phyloP scores from a whole-genome alignment of 2,113 vertebrate genomes.

The Lepidothrix coronata region DNA sequence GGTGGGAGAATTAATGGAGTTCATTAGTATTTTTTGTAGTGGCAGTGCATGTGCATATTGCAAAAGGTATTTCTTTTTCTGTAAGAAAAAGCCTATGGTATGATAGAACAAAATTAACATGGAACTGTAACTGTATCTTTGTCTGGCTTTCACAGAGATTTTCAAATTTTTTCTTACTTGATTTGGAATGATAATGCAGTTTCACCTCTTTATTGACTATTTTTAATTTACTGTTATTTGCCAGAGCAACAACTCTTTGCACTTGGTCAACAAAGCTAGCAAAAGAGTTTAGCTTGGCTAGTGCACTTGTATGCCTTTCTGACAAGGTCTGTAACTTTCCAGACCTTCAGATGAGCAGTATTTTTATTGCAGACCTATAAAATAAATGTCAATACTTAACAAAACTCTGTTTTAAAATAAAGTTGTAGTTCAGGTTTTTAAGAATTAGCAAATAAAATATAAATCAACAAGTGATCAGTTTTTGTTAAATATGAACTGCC shows the following conservation, averaged over 20 bases:
- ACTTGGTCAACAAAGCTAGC: background rate
- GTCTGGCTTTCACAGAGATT: background rate
- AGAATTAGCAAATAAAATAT: background rate
- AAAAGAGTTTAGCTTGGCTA: background rate
- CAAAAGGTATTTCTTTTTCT: background rate
- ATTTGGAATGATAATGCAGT: background rate
- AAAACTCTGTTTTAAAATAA: background rate
- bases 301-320: background rate
- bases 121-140: background rate
- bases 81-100: background rate
- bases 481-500: background rate
- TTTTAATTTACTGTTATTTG: background rate
- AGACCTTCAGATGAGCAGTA: background rate
- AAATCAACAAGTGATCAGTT: background rate
- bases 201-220: background rate
- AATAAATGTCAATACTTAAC: background rate
- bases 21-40: background rate
- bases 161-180: background rate
- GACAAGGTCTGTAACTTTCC: background rate
- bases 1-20: background rate
- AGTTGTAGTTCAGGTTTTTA: background rate
- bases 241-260: background rate
- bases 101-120: background rate
- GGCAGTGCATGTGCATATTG: background rate
- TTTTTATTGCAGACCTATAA: background rate